Base-by-base conservation (phyloP, 2,888 invertebrate genomes). In the Cephus spinipes region DNA sequence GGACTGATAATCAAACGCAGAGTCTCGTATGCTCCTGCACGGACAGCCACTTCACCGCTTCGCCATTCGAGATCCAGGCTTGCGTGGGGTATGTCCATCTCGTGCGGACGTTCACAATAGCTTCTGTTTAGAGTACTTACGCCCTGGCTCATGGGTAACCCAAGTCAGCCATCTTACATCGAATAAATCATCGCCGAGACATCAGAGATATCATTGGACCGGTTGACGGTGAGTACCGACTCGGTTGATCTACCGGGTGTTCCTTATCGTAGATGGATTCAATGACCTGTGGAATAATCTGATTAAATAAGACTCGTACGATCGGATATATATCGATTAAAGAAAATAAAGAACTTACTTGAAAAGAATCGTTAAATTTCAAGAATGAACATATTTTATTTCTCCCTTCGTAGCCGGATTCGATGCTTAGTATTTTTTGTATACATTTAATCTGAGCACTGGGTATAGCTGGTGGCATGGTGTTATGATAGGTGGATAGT, bases 111-210 rank as follows among this genome's bases (percentile, higher is more conserved):
- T 87, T 89, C 88, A 91, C 91, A 91, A 91, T 91, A 89, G 90
- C 90, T 90, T 90, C 90, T 90, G 90, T 90, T 90, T 90, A 89
- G 89, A 90, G 88, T 88, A 89, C 89, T 89, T 89, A 89, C 85
- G 86, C 83, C 81, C 80, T 81, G 83, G 81, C 86, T 88, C 87
- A 87, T 87, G 77, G 78, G 85, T 85, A 86, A 86, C 83, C 83
- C 84, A 85, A 86, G 83, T 84, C 89, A 85, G 88, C 89, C 90
- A 90, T 90, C 90, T 90, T 90, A 89, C 85, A 87, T 87, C 89
- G 88, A 90, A 91, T 91, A 91, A 91, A 91, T 91, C 91, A 91
- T 91, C 90, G 87, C 87, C 81, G 84, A 88, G 85, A 88, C 88
- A 88, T 89, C 88, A 85, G 86, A 90, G 91, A 91, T 91, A 91